Base-by-base conservation (phyloP, 2,888 invertebrate species). In the Drosophila melanocephala region DNA sequence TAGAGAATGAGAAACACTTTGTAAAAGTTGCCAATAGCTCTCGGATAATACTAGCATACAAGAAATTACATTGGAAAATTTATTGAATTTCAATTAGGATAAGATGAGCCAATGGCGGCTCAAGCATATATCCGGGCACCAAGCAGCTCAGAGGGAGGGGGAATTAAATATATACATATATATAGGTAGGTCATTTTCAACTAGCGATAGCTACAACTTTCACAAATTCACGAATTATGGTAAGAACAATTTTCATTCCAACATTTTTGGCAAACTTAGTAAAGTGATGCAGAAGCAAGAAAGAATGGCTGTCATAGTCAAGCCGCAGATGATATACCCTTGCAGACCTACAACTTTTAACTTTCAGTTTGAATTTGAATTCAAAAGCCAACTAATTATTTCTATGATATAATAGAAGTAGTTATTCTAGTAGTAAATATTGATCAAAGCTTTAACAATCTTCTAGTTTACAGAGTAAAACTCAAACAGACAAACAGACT, bases 11-110 rank as follows among this genome's bases (percentile, higher is more conserved):
- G 26, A 56, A 76, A 62, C 70, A 67, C 61, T 71, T 87, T 79
- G 83, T 67, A 53, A 72, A 74, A 77, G 72, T 77, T 84, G 72
- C 71, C 87, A 89, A 81, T 81, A 64, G 32, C 58, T 58, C 44
- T 44, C 16, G 47, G 30, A 58, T 22, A 42, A 44, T 44, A 58
- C 16, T 6, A 58, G 69, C 55, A 53, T 19, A 50, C 14, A 33
- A 22, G 30, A 26, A 52, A 67, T 53, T 53, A 12, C 52, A 35
- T 28, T 30, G 28, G 28, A 53, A 53, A 47, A 67, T 53, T 68
- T 67, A 67, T 44, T 68, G 52, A 53, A 44, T 44, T 66, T 42
- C 42, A 44, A 58, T 58, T 58, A 44, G 44, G 44, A 32, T 44
- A 39, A 44, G 32, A 32, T 44, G 6, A 3, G 16, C 58, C 39